Conservation (phyloP, 2,113 vertebrate species). For the Nanorana parkeri region DNA sequence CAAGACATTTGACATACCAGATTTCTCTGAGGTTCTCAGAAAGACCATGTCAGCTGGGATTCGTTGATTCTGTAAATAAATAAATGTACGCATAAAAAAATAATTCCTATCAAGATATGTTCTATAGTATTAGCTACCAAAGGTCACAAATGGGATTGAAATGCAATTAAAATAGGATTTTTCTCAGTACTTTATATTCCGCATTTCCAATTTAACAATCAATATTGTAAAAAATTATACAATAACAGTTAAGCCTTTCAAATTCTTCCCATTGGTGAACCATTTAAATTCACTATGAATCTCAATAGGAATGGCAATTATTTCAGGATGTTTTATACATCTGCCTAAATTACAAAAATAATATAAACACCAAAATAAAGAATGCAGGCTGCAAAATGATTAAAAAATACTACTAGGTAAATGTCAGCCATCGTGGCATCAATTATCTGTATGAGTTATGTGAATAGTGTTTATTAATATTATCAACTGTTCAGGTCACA, state of each 20-base stretch:
- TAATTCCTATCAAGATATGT: slow-evolving; percentile 62
- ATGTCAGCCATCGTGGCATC: no score
- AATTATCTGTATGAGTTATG: no score
- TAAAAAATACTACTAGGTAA: no score
- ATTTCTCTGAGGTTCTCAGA: slow-evolving; percentile 83
- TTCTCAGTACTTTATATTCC: slow-evolving; percentile 63
- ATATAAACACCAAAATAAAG: background rate
- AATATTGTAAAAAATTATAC: slow-evolving; percentile 67
- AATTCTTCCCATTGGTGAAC: slow-evolving; percentile 43
- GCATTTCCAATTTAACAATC: slow-evolving; percentile 66
- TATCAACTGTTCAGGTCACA: no score
- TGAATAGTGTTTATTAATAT: no score
- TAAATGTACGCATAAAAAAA: slow-evolving; percentile 57
- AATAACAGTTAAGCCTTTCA: slow-evolving; percentile 63
- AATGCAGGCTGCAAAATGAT: background rate
- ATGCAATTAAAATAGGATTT: slow-evolving; percentile 68
- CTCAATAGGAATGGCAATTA: slow-evolving; percentile 32
- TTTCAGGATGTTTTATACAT: slow-evolving; percentile 11
- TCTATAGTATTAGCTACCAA: slow-evolving; percentile 62
- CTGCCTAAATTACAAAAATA: slow-evolving; percentile 15
- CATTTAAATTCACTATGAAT: slow-evolving; percentile 53
- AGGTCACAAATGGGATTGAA: slow-evolving; percentile 67
- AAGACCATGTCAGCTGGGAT: slow-evolving; percentile 84
- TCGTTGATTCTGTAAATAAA: slow-evolving; percentile 77
- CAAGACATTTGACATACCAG: slow-evolving; percentile 68